Base-by-base conservation (phyloP, 2,888 invertebrate genomes). In the Ichneumoninae sp. region DNA sequence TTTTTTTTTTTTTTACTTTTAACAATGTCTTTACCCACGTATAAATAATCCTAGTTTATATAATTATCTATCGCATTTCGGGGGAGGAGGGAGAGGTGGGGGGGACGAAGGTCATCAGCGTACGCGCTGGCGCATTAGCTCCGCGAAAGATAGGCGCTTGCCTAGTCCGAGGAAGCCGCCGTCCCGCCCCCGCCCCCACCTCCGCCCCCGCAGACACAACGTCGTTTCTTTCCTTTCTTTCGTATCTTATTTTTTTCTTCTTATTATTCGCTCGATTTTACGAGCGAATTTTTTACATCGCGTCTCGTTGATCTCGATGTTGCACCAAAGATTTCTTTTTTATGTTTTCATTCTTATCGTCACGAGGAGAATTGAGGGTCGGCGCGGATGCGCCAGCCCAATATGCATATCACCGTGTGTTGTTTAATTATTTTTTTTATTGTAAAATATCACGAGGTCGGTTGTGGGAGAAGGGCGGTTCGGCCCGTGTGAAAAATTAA, bases 11-110 rank as follows among this genome's bases (percentile, higher is more conserved):
- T 44, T 76, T 81, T 81, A 84, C 81, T 83, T 81, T 84, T 82
- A 81, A 76, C 78, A 85, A 83, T 86, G 85, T 85, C 76, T 85
- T 83, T 81, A 87, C 85, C 81, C 83, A 86, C 83, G 78, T 85
- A 85, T 85, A 85, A 85, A 85, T 85, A 85, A 85, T 83, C 57
- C 85, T 86, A 84, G 66, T 86, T 85, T 40, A 79, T 80, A 82
- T 81, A 83, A 80, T 83, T 83, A 83, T 77, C 85, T 85, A 83
- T 83, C 79, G 83, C 79, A 78, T 65, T 36, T 36, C 19, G 65
- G 65, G 22, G 52, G 33, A 22, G 54, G 19, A 22, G 22, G 1
- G n/a, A 2, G n/a, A 3, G 7, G n/a, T 5, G n/a, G 40, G 40
- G 54, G 19, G 70, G 54, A 8, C 26, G 73, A 40, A 40, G 10